A percentile compares a stretch with the other conserved stretches of the same genome.
Conservation (phyloP, 2,113 vertebrate species). For the Athene cunicularia region DNA sequence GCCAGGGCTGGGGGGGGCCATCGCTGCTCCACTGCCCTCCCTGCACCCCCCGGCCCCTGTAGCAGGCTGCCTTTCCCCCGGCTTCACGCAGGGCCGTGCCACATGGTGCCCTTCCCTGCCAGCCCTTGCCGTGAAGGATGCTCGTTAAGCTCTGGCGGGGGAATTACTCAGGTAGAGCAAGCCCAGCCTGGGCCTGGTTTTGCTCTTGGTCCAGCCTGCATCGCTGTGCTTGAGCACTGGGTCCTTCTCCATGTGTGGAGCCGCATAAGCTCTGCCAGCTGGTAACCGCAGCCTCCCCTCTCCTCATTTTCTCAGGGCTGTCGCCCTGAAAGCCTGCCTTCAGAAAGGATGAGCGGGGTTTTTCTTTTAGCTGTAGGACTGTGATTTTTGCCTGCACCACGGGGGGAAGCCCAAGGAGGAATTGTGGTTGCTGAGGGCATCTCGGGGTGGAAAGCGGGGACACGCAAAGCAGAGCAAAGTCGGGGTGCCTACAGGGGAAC, state of each 20-base stretch:
- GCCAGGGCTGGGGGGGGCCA: background rate
- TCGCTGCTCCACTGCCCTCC: background rate
- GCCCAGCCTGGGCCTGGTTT: background rate
- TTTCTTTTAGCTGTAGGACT: background rate
- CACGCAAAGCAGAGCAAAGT: rapidly evolving
- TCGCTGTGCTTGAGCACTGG: no score
- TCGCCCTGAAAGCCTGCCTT: background rate
- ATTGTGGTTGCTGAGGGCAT: background rate
- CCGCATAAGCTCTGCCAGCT: no score
- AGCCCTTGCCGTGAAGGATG: no score
- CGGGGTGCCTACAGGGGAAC: background rate
- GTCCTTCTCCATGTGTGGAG: no score
- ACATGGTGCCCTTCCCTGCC: no score
- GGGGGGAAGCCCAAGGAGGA: background rate
- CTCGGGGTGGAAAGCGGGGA: background rate
- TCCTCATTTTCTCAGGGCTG: background rate
- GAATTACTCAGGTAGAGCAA: background rate
- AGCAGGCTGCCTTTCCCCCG: no score
- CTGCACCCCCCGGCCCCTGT: background rate
- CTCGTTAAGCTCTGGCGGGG: background rate
- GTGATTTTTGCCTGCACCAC: background rate
- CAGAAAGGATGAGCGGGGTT: background rate
- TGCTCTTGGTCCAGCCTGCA: background rate
- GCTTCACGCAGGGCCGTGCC: no score
- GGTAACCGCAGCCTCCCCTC: background rate